Base-by-base conservation (phyloP, 2,888 invertebrate species). In the Amorpha juglandis region DNA sequence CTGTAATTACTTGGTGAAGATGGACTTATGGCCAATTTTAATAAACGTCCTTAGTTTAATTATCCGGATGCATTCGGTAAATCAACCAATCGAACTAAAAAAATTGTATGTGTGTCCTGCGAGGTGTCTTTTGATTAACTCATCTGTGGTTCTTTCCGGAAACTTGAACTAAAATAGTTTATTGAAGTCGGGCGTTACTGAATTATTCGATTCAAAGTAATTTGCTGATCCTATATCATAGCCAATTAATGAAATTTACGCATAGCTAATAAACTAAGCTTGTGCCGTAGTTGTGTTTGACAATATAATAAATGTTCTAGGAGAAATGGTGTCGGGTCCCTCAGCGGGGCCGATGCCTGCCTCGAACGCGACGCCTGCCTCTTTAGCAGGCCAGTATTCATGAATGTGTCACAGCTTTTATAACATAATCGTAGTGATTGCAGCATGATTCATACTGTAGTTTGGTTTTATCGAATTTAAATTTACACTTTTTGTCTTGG, bases 261-360 rank as follows among this genome's bases (percentile, higher is more conserved):
- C 51, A 52, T 55, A 12, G 6, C 16, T 14, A 12, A 63, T 50
- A 42, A 50, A 19, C 42, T 19, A 8, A 19, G 35, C 50, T 58
- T 51, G 45, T 67, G 62, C 48, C n/a, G 38, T 58, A 58, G 35
- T 51, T 21, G 33, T 45, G 33, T 64, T 53, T 64, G 53, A 68
- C 64, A 12, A 64, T 47, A n/a, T 48, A 62, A 48, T 53, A 77
- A 27, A 80, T 86, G 78, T 90, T 89, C 67, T 87, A 92, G 92
- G 92, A 71, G 92, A 92, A 78, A 88, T 90, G 84, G 84, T 75
- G 81, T 84, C 88, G 16, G 88, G 85, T 69, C 84, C 89, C 53
- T 77, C 88, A 21, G 74, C 82, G 51, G 83, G 84, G 48, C 73
- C 80, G 63, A 81, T 86, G 79, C 78, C 86, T 16, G 74, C 84